phyloP scores from a whole-genome alignment of 2,888 invertebrate species.

The Octonoba sinensis region DNA sequence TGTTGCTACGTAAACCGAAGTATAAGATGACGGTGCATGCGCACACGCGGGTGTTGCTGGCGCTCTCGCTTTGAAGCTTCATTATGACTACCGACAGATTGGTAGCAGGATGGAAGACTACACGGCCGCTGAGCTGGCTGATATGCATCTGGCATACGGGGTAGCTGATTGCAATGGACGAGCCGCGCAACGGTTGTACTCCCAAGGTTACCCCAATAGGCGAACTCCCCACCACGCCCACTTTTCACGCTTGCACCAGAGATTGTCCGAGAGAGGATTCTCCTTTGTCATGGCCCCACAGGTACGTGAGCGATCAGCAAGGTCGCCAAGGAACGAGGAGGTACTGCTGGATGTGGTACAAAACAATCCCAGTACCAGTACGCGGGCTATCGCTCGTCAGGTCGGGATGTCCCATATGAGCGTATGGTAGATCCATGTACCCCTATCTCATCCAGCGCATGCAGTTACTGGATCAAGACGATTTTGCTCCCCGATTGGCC shows the following conservation, averaged over 20 bases:
- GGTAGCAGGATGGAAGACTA: too few species aligned
- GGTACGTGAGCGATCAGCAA: conserved; percentile 8
- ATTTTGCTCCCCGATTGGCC: neutral
- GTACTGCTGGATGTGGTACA: conserved; percentile 21
- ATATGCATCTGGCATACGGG: too few species aligned
- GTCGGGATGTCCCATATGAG: too few species aligned
- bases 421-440: neutral
- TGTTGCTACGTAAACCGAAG: too few species aligned
- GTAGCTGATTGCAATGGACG: too few species aligned
- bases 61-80: conserved; percentile 9
- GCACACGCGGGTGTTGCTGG: conserved; percentile 4
- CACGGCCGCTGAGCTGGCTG: too few species aligned
- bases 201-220: conserved; percentile 5
- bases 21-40: neutral
- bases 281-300: neutral
- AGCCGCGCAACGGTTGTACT: conserved; percentile 1
- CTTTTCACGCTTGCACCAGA: conserved; percentile 21
- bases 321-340: conserved; percentile 4
- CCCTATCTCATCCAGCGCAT: neutral
- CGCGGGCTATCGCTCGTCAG: too few species aligned
- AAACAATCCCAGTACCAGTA: too few species aligned
- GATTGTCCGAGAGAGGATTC: conserved; percentile 1
- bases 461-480: neutral
- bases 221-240: conserved; percentile 4
- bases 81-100: too few species aligned